Base-by-base conservation (phyloP, 2,888 invertebrate genomes). In the Aelia acuminata region DNA sequence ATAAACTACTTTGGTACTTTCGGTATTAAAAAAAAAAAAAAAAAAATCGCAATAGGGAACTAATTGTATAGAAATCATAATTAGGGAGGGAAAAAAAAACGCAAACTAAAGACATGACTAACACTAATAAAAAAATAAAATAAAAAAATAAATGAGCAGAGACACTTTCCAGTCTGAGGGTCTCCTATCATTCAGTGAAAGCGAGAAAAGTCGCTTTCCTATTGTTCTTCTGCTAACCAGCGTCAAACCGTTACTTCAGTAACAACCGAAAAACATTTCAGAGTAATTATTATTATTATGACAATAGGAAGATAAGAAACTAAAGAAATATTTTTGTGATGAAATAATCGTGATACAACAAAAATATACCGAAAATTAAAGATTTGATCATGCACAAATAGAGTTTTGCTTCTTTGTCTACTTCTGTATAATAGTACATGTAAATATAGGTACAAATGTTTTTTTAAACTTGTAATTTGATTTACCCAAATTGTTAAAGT, bases 171-270 rank as follows among this genome's bases (percentile, higher is more conserved):
- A 75, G 22, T 3, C 35, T 35, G 10, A 39, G 70, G 70, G 13
- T 20, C n/a, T n/a, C 22, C 75, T 75, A 43, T 22, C 75, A 75
- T 75, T 43, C 75, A 75, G 75, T 75, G 75, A 75, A 75, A 75
- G 75, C 75, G 75, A 75, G 75, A 75, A 75, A 75, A 75, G 10
- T 39, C 22, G 35, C 22, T 75, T 75, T 75, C 39, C 75, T n/a
- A 39, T 75, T 75, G 75, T 75, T 75, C 75, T 75, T 75, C 39
- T 22, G 22, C 75, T 43, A 75, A 75, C 75, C 43, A 75, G 75
- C 35, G 35, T 75, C 35, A 75, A 75, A 75, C 75, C 75, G 75
- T 75, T 75, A 75, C 75, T 75, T 20, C 7, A 26, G 39, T 75
- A 75, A 75, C 75, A 18, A 39, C 39, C 11, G 10, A 39, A 7